Base-by-base conservation (phyloP, 2,113 vertebrate species). In the Sinocyclocheilus maitianheensis region DNA sequence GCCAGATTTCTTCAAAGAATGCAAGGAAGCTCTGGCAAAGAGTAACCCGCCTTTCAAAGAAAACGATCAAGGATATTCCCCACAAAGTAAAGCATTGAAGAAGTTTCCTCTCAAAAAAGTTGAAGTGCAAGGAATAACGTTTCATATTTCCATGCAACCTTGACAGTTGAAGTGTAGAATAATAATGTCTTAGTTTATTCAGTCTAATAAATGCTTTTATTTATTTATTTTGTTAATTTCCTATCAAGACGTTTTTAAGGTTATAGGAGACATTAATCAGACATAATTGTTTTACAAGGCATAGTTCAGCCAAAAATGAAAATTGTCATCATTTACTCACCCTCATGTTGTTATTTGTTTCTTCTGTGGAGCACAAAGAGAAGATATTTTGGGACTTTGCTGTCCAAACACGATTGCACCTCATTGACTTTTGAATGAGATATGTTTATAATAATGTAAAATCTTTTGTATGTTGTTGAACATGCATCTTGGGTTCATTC, bases 31-130 rank as follows among this genome's bases (percentile, higher is more conserved):
- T 20, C 48, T 77, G 51, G 76, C 14, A 77, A 55, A 34, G 26
- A 53, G 16, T 22, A 77, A 55, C 51, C 16, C 14, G 1, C 24
- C 16, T 77, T 77, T 55, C 14, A 55, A 77, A 77, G 26, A 55
- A 55, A 77, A 20, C 14, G 16, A 77, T 77, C 76, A 55, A 77
- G 76, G 26, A 51, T 53, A 55, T 55, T 55, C 16, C 14, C 16
- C 16, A 30, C 76, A 77, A 30, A 77, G 48, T 43, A 43, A 72
- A 2, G 14, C 18, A 30, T 55, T 77, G 46, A 30, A 4, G 8
- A 77, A 77, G 74, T 51, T 77, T 24, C 20, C 34, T 71, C 9
- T 72, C 69, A 72, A 43, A 72, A 72, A 72, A 72, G 34, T 72
- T 72, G 34, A 72, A 43, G 69, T 72, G 40, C 69, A 9, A 72